These are phyloP conservation scores for Axinella damicornis DNA, from an alignment of 37 sponge, comb jelly and placozoan genomes.

Conservation along the genomic window DNA sequence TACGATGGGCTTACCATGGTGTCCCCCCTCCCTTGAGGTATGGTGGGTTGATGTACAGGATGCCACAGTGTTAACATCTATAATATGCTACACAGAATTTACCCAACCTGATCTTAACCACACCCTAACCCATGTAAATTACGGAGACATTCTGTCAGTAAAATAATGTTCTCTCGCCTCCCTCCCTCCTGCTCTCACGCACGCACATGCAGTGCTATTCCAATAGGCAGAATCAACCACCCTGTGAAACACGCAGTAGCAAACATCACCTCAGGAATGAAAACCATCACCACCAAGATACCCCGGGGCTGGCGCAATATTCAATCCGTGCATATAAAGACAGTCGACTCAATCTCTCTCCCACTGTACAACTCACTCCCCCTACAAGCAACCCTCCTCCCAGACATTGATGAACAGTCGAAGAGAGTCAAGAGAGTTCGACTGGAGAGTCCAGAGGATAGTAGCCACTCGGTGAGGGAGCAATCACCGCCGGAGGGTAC, in stretches of 20 bases:
- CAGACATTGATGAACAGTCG: not conserved
- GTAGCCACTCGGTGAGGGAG: not conserved
- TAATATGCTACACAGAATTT: too few relatives aligned
- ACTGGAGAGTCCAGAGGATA: not conserved
- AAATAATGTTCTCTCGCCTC: too few relatives aligned
- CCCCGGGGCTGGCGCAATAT: conserved; percentile 74
- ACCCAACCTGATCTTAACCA: too few relatives aligned
- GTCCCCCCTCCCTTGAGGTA: too few relatives aligned
- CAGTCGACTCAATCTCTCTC: conserved; percentile 69
- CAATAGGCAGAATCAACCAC: conserved; percentile 54
- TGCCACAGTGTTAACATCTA: too few relatives aligned
- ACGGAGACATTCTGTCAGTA: too few relatives aligned
- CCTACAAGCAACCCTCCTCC: conserved; percentile 20
- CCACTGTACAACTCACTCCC: conserved; percentile 79
- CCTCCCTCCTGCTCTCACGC: not conserved
- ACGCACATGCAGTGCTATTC: conserved; percentile 51
- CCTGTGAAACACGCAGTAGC: conserved; percentile 28
- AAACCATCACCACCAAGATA: conserved; percentile 31
- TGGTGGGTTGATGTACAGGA: too few relatives aligned
- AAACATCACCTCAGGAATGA: conserved; percentile 52
- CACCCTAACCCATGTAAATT: too few relatives aligned
- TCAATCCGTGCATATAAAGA: conserved; percentile 82
- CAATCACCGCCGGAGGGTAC: not conserved
- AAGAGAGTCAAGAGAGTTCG: conserved; percentile 25
- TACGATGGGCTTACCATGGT: too few relatives aligned